These are phyloP conservation scores for Cygnus olor DNA, from an alignment of 2,797 vertebrate genomes.

Conservation along the genomic window DNA sequence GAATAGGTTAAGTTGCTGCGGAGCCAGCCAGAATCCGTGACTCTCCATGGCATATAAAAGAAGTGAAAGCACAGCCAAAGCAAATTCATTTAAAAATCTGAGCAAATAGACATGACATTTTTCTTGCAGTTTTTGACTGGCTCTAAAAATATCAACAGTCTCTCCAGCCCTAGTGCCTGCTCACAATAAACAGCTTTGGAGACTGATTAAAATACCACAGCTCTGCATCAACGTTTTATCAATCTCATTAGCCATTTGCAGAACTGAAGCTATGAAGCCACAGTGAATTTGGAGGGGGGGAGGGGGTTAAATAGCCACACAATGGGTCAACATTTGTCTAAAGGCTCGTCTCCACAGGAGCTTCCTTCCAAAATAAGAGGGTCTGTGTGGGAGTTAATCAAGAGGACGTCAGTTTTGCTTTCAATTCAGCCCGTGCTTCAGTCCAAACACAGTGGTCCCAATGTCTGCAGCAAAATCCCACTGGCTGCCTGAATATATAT, in stretches of 20 bases:
- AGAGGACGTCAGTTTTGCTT: not conserved
- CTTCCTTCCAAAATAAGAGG: conserved; percentile 23
- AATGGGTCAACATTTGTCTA: conserved; percentile 58
- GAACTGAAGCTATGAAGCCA: conserved; percentile 45
- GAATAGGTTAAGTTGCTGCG: conserved; percentile 49
- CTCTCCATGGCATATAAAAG: conserved; percentile 42
- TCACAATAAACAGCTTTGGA: conserved; percentile 60
- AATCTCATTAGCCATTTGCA: conserved; percentile 66
- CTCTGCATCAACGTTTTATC: conserved; percentile 40
- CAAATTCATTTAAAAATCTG: conserved; percentile 54
- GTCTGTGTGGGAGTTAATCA: conserved; percentile 23
- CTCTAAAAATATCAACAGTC: conserved; percentile 65
- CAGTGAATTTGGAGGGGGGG: not conserved
- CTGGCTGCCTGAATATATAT: not conserved
- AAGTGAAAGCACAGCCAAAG: conserved; percentile 58
- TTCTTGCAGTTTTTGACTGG: conserved; percentile 60
- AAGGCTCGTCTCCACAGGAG: conserved; percentile 38
- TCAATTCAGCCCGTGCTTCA: not conserved
- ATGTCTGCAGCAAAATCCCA: conserved; percentile 22
- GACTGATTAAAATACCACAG: conserved; percentile 59
- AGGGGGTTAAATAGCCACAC: conserved; percentile 40
- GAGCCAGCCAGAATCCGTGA: conserved; percentile 40
- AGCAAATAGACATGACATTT: conserved; percentile 68
- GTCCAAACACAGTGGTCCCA: conserved; percentile 13
- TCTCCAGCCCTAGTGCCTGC: conserved; percentile 20